Conservation (phyloP, 1,140 invertebrate species). For the Drosophila orosa region DNA sequence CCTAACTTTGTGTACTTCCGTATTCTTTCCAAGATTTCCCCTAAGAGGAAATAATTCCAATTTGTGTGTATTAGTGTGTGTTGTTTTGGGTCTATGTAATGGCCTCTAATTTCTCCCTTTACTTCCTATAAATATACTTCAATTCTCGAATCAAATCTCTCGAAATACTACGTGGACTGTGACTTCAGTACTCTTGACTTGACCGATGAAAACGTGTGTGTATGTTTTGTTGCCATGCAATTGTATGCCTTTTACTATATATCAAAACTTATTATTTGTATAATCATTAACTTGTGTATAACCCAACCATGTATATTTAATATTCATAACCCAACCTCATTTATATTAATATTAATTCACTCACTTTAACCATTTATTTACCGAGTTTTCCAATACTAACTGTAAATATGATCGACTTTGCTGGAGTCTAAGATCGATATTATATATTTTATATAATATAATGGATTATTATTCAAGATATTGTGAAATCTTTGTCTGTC, state of each 20-base stretch:
- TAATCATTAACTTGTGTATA: conserved; percentile 6
- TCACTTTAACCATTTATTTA: not conserved
- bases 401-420: not conserved
- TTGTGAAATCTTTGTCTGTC: not conserved
- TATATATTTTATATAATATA: too few relatives aligned
- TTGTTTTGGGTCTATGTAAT: conserved; percentile 32
- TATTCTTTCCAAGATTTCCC: conserved; percentile 1
- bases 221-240: conserved; percentile 81
- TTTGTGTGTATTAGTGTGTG: conserved; percentile 26
- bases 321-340: conserved; percentile 1
- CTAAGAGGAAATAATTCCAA: not conserved
- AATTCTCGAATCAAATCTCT: conserved; percentile 12
- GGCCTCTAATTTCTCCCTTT: conserved; percentile 12
- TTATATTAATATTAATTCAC: not conserved
- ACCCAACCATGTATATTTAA: conserved; percentile 10
- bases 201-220: conserved; percentile 67
- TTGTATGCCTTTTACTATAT: conserved; percentile 80
- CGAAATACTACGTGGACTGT: conserved; percentile 7
- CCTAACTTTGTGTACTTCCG: conserved; percentile 5
- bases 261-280: conserved; percentile 46
- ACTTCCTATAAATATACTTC: conserved; percentile 1
- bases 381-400: conserved; percentile 28
- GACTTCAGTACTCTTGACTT: conserved; percentile 22
- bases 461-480: not conserved
- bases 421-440: not conserved